Percentiles rank a stretch among this genome's conserved stretches.
Evolutionary conservation across 2,888 invertebrate species (phyloP).

Genomic region (Hoplodrina ambigua): DNA sequence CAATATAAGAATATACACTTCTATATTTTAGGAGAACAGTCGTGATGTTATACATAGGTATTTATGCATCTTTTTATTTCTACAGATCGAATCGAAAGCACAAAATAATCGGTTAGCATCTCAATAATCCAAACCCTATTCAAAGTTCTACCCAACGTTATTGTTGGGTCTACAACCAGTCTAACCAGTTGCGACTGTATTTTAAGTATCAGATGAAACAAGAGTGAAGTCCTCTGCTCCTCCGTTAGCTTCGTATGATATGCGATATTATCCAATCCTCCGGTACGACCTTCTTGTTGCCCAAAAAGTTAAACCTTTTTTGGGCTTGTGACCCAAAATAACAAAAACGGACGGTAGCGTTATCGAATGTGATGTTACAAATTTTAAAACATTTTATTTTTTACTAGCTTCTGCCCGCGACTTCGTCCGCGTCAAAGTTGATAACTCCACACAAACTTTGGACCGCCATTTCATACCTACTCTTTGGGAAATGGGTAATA

Average conservation of each 20-base stretch:
- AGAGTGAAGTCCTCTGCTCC: conserved; percentile 25
- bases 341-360: conserved; percentile 16
- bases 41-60: background rate
- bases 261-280: conserved; percentile 31
- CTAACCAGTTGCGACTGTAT: conserved; percentile 47
- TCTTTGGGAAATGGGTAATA: no score
- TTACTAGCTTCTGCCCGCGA: no score
- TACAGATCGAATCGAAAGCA: background rate
- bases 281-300: conserved; percentile 27
- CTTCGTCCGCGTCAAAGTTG: no score
- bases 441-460: no score
- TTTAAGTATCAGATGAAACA: conserved; percentile 47
- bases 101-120: conserved; percentile 18
- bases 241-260: conserved; percentile 33
- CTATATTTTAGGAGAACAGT: background rate
- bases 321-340: conserved; percentile 24
- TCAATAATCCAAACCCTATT: conserved; percentile 20
- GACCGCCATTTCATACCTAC: no score
- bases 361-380: background rate
- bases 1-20: no score
- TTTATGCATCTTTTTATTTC: background rate
- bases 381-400: conserved; percentile 1
- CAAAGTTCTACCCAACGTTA: conserved; percentile 27
- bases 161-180: conserved; percentile 40
- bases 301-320: conserved; percentile 17